Evolutionary conservation across 2,113 vertebrate genomes (phyloP), one percentile per base, ranked within the genome.

Genomic region (Sorex fumeus): DNA sequence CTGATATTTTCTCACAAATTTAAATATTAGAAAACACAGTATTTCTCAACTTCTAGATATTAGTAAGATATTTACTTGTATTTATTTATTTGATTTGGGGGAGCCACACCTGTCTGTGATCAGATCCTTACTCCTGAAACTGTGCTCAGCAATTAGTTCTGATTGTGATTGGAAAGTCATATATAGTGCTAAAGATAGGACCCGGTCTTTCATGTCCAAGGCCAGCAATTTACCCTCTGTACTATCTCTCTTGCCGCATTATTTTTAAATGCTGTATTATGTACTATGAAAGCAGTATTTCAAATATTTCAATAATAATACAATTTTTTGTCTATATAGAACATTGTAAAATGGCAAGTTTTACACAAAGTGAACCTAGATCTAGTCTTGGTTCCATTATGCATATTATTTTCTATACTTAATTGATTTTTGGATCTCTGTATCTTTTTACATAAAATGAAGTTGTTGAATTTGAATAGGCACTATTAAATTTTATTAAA

Each of bases 401-500:
- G 53, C 16, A 47, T 93, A 92, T 90, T 50, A 13, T 50, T 50
- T 50, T 50, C 47, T 50, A 50, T 50, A 12, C 5, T 50, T 50
- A 10, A 50, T 50, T 50, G 47, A 50, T 50, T 50, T 47, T 87
- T 80, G 18, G 12, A 53, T 88, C 50, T 83, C 66, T 60, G 4
- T 84, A 36, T 53, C 43, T 79, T 84, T 77, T 47, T 45, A 72
- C 7, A 57, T 72, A 80, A 85, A 57, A 15, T 28, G 32, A 88
- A 91, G 67, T 50, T 40, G 0, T 27, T 76, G 21, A 85, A 77
- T 19, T 36, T 62, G 45, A 87, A 67, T 0, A 88, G 36, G 3
- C 25, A 12, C 79, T 32, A 79, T 76, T 80, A 83, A 43, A 57
- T 84, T 92, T 91, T 93, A 80, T 91, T 72, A 64, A 43, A 72